Conservation (phyloP, 2,888 invertebrate genomes). For the Orthosia gracilis region DNA sequence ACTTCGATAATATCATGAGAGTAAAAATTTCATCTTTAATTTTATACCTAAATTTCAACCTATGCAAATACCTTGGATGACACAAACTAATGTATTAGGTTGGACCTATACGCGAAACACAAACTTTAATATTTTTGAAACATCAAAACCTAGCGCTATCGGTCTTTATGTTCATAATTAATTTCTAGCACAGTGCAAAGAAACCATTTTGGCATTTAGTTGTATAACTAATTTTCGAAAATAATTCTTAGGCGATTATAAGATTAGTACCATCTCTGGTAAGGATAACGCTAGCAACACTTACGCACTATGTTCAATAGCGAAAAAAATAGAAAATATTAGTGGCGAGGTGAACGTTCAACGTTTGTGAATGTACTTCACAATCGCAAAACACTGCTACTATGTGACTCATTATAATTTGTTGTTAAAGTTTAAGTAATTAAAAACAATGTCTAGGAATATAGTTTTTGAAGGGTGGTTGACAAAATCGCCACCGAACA, state of each 20-base stretch:
- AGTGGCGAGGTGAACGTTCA: constrained; percentile 44
- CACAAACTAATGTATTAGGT: no score
- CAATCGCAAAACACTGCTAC: constrained; percentile 36
- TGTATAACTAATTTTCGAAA: not conserved
- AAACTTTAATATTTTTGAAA: no score
- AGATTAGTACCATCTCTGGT: constrained; percentile 8
- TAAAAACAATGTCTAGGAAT: constrained; percentile 90
- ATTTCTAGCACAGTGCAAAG: not conserved
- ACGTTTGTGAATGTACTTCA: constrained; percentile 44
- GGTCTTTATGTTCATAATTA: no score
- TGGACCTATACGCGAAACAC: no score
- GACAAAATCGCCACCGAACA: constrained; percentile 98
- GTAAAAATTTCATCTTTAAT: no score
- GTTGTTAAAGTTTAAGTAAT: constrained; percentile 14
- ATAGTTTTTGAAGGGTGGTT: constrained; percentile 98
- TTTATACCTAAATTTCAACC: no score
- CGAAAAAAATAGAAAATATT: constrained; percentile 48
- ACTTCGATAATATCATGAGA: no score
- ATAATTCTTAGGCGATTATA: constrained; percentile 14
- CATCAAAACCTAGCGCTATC: no score
- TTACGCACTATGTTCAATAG: constrained; percentile 4
- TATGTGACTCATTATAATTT: constrained; percentile 53
- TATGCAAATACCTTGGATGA: no score
- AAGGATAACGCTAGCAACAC: constrained; percentile 31
- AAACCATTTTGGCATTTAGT: not conserved